phyloP scores from a whole-genome alignment of 1,140 invertebrate genomes.

The Drosophila lowei region DNA sequence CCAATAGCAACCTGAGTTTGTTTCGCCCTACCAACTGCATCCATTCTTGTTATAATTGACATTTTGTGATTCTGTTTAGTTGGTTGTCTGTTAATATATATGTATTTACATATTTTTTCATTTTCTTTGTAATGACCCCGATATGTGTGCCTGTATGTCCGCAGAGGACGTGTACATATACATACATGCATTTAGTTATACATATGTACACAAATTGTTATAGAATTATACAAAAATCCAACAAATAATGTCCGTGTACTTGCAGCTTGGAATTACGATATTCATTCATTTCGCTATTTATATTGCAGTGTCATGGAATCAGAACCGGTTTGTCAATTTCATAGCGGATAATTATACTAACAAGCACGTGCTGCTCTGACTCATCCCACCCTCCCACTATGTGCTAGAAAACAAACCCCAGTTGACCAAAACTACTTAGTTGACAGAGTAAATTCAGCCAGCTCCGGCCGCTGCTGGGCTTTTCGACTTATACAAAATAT shows the following conservation, averaged over 20 bases:
- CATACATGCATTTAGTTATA: slow-evolving; percentile 8
- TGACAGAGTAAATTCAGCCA: too few relatives aligned
- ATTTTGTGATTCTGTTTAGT: slow-evolving; percentile 30
- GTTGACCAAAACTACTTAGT: too few relatives aligned
- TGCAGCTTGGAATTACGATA: slow-evolving; percentile 1
- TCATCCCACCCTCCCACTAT: too few relatives aligned
- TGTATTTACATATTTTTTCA: too few relatives aligned
- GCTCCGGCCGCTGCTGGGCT: too few relatives aligned
- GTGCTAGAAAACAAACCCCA: too few relatives aligned
- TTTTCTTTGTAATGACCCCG: slow-evolving; percentile 2
- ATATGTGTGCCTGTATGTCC: slow-evolving; percentile 1
- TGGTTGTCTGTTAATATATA: slow-evolving; percentile 10
- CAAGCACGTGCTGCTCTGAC: too few relatives aligned
- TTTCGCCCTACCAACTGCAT: neutral
- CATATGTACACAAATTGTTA: neutral
- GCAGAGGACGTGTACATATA: neutral
- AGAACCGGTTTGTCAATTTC: slow-evolving; percentile 38
- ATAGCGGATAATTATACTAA: too few relatives aligned
- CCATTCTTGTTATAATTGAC: slow-evolving; percentile 13
- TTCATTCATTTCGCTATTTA: slow-evolving; percentile 43
- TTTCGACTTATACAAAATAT: too few relatives aligned
- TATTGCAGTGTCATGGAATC: slow-evolving; percentile 26
- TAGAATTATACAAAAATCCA: too few relatives aligned
- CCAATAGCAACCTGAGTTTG: neutral
- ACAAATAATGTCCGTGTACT: too few relatives aligned